Percentiles rank a stretch among this genome's conserved stretches.
These are phyloP conservation scores for Varecia variegata DNA, from an alignment of 2,797 vertebrate species.

Conservation along the genomic window DNA sequence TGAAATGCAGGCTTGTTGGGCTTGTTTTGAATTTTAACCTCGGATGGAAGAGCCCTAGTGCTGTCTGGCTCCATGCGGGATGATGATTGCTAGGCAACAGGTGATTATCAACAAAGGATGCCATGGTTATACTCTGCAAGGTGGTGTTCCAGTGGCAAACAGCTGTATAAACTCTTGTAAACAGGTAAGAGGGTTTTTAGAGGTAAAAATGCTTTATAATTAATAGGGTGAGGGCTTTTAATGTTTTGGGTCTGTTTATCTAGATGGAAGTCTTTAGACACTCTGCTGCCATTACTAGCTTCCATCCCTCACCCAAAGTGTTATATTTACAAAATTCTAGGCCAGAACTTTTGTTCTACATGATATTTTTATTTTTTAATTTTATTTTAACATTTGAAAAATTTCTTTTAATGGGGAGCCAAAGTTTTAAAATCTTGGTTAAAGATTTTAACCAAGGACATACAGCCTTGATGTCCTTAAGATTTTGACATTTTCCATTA, in stretches of 20 bases:
- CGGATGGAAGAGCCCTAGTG: conserved; percentile 82
- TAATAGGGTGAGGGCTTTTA: conserved; percentile 71
- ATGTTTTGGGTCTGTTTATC: conserved; percentile 52
- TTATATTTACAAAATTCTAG: conserved; percentile 20
- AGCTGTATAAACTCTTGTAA: conserved; percentile 82
- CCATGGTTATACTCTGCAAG: conserved; percentile 82
- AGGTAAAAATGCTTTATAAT: conserved; percentile 79
- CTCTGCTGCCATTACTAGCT: conserved; percentile 1
- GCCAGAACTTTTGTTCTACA: conserved; percentile 17
- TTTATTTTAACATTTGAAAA: conserved; percentile 14
- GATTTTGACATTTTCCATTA: conserved; percentile 36
- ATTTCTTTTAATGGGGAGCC: not conserved
- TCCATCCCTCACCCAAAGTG: not conserved
- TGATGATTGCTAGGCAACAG: conserved; percentile 83
- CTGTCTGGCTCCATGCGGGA: conserved; percentile 81
- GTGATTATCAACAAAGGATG: conserved; percentile 83
- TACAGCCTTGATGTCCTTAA: not conserved
- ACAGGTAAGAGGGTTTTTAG: conserved; percentile 85
- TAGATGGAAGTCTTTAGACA: conserved; percentile 1
- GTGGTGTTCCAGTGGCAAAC: conserved; percentile 83
- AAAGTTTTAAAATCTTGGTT: conserved; percentile 40
- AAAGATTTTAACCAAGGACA: not conserved
- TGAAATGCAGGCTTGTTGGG: conserved; percentile 80
- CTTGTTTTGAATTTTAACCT: conserved; percentile 82
- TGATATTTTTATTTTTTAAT: not conserved